These are phyloP conservation scores for Andrena minutula DNA, from an alignment of 2,888 invertebrate species.

Conservation along the genomic window DNA sequence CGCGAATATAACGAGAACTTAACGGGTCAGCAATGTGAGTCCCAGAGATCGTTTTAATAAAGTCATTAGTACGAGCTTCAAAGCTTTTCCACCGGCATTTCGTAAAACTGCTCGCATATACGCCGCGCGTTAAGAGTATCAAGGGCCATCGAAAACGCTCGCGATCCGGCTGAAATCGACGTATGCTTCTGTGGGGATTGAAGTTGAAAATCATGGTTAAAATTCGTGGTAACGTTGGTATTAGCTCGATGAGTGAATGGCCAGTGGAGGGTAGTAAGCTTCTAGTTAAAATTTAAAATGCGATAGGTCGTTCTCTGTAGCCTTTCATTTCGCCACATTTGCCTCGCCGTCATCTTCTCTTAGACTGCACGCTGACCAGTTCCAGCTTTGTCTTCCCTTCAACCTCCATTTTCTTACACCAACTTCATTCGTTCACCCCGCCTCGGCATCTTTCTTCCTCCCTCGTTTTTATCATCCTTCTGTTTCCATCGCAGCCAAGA, in stretches of 20 bases:
- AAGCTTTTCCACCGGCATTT: neutral
- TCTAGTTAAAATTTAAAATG: neutral
- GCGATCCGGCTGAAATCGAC: slow-evolving; percentile 1
- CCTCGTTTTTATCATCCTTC: slow-evolving; percentile 21
- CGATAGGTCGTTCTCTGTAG: slow-evolving; percentile 74
- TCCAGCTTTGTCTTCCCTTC: slow-evolving; percentile 31
- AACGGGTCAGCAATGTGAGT: slow-evolving; percentile 27
- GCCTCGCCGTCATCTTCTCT: slow-evolving; percentile 37
- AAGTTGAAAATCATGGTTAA: slow-evolving; percentile 22
- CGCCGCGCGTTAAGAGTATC: neutral
- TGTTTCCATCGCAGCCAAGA: slow-evolving; percentile 62
- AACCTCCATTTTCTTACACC: slow-evolving; percentile 43
- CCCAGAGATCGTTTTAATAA: slow-evolving; percentile 39
- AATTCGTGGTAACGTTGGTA: neutral
- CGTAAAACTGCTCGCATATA: neutral
- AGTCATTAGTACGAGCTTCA: slow-evolving; percentile 19
- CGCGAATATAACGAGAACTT: neutral
- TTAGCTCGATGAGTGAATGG: neutral
- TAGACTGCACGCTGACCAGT: slow-evolving; percentile 32
- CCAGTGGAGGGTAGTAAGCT: neutral
- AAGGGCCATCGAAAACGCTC: neutral
- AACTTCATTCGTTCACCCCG: slow-evolving; percentile 36
- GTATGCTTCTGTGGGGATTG: neutral
- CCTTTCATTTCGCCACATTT: slow-evolving; percentile 69
- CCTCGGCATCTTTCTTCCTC: slow-evolving; percentile 57